phyloP scores from a whole-genome alignment of 2,113 vertebrate genomes.

The Myxocyprinus asiaticus region DNA sequence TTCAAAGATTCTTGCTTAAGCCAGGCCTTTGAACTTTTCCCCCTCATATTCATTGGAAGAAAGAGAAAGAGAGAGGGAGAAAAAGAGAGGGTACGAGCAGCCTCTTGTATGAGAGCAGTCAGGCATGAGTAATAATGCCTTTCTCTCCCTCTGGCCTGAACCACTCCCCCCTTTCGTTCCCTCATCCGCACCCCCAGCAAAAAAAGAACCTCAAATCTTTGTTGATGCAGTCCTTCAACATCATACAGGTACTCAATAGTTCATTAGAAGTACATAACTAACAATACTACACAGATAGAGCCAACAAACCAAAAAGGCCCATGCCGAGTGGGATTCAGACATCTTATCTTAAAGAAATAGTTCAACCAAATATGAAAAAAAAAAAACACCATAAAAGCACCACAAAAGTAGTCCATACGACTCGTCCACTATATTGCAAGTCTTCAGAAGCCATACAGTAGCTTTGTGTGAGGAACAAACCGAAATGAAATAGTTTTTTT shows the following conservation, averaged over 20 bases:
- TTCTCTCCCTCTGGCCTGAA: slow-evolving; percentile 51
- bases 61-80: slow-evolving; percentile 25
- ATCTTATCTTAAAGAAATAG: no score
- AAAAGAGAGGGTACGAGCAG: slow-evolving; percentile 43
- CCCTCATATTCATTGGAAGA: slow-evolving; percentile 50
- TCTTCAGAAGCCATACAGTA: no score
- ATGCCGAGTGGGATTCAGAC: neutral
- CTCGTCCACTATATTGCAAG: no score
- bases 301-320: neutral
- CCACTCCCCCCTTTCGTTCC: slow-evolving; percentile 34
- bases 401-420: neutral
- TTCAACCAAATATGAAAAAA: neutral
- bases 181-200: slow-evolving; percentile 35
- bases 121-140: slow-evolving; percentile 56
- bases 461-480: no score
- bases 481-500: no score
- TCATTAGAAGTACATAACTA: neutral
- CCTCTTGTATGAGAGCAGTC: slow-evolving; percentile 53
- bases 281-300: no score
- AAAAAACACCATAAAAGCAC: neutral
- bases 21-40: slow-evolving; percentile 53
- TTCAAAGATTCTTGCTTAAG: slow-evolving; percentile 42
- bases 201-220: slow-evolving; percentile 45
- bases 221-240: slow-evolving; percentile 31
- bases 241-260: neutral